phyloP scores from a whole-genome alignment of 2,888 invertebrate species.

The Dione juno region DNA sequence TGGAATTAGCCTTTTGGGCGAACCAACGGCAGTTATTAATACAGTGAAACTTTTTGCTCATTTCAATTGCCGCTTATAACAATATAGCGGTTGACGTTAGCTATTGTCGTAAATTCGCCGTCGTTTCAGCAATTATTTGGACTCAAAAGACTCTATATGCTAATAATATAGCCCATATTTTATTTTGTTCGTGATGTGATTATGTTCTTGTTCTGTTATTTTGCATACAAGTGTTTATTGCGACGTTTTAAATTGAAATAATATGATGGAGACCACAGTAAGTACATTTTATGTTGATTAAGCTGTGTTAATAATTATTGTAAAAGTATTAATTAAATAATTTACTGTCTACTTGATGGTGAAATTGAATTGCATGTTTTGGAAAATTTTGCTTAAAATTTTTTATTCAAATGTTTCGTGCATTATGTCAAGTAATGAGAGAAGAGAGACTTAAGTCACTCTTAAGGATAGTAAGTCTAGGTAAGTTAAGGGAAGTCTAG shows the following conservation, averaged over 20 bases:
- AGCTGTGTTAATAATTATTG: neutral
- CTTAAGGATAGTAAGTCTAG: too few relatives aligned
- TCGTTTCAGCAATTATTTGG: neutral
- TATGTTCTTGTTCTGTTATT: slow-evolving; percentile 30
- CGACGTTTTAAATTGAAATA: slow-evolving; percentile 27
- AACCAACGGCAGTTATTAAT: slow-evolving; percentile 15
- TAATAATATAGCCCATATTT: neutral
- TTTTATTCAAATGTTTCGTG: too few relatives aligned
- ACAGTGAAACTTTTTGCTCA: slow-evolving; percentile 12
- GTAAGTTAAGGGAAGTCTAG: too few relatives aligned
- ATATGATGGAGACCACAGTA: slow-evolving; percentile 14
- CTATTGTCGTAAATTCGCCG: neutral
- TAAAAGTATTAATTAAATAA: too few relatives aligned
- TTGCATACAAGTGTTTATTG: slow-evolving; percentile 31
- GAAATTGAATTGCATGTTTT: too few relatives aligned
- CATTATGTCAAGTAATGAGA: too few relatives aligned
- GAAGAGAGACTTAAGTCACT: too few relatives aligned
- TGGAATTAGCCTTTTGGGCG: slow-evolving; percentile 20
- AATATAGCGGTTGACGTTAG: neutral
- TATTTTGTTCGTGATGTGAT: slow-evolving; percentile 9
- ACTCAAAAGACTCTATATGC: neutral
- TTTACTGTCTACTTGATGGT: too few relatives aligned
- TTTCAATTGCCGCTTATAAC: slow-evolving; percentile 8
- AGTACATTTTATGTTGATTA: neutral
- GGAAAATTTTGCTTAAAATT: too few relatives aligned